Percentiles rank a stretch among this genome's conserved stretches.
These are phyloP conservation scores for Furnarius figulus DNA, from an alignment of 2,113 vertebrate genomes.

Conservation along the genomic window DNA sequence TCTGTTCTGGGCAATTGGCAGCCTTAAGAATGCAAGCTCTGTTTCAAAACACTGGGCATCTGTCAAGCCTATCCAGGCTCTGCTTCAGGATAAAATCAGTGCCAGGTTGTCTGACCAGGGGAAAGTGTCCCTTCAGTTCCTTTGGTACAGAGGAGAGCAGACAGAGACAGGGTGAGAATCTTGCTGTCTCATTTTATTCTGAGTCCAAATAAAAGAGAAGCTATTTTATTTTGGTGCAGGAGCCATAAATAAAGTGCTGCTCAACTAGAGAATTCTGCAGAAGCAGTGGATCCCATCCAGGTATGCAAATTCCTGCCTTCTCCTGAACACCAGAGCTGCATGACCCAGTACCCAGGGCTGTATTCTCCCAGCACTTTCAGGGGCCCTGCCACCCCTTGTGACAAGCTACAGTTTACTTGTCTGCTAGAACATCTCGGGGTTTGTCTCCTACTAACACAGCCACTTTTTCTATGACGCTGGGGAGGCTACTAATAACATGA, in stretches of 20 bases:
- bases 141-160: background rate
- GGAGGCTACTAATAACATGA: background rate
- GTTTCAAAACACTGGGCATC: slow-evolving; percentile 42
- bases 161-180: background rate
- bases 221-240: background rate
- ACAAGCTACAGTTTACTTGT: background rate
- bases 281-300: background rate
- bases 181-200: background rate
- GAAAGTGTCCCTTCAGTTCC: background rate
- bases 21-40: slow-evolving; percentile 51
- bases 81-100: slow-evolving; percentile 10
- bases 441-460: background rate
- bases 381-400: background rate
- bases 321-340: background rate
- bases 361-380: background rate
- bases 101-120: slow-evolving; percentile 28
- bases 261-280: background rate
- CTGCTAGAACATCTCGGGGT: background rate
- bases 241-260: background rate
- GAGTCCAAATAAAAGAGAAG: background rate
- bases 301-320: background rate
- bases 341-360: background rate
- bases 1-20: slow-evolving; percentile 22
- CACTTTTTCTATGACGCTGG: background rate
- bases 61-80: slow-evolving; percentile 3